Evolutionary conservation across 2,797 vertebrate genomes (phyloP).

Genomic region (Atherinosoma microstoma): DNA sequence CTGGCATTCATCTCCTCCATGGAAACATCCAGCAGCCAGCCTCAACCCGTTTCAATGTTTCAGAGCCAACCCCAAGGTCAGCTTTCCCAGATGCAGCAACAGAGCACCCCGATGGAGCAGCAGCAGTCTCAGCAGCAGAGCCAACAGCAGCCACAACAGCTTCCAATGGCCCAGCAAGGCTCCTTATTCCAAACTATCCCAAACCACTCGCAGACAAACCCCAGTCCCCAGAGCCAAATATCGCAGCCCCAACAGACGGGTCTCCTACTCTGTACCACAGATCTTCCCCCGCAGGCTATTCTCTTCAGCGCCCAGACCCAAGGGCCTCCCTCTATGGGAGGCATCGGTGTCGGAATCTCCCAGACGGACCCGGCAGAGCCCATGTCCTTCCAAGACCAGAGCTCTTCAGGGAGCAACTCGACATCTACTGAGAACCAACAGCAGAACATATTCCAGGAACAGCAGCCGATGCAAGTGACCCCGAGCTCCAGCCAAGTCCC

Average conservation of each 20-base stretch:
- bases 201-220: constrained; percentile 67
- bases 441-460: constrained; percentile 90
- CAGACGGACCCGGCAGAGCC: constrained; percentile 89
- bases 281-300: constrained; percentile 88
- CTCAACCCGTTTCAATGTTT: constrained; percentile 87
- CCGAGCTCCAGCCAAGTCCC: constrained; percentile 87
- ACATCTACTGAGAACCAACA: constrained; percentile 77
- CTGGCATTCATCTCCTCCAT: constrained; percentile 90
- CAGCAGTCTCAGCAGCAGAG: constrained; percentile 82
- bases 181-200: constrained; percentile 82
- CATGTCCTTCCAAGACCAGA: constrained; percentile 95
- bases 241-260: constrained; percentile 83
- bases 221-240: constrained; percentile 78
- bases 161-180: constrained; percentile 76
- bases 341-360: constrained; percentile 84
- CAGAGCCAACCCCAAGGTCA: constrained; percentile 87
- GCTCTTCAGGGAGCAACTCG: constrained; percentile 81
- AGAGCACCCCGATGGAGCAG: constrained; percentile 85
- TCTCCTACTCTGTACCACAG: constrained; percentile 89
- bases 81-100: constrained; percentile 89
- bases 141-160: constrained; percentile 69
- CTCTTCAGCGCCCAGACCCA: constrained; percentile 87
- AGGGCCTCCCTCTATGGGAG: constrained; percentile 74
- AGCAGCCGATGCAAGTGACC: constrained; percentile 95
- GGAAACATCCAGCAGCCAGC: constrained; percentile 87